Evolutionary conservation across 2,888 invertebrate genomes (phyloP).

Genomic region (Netelia inedita): DNA sequence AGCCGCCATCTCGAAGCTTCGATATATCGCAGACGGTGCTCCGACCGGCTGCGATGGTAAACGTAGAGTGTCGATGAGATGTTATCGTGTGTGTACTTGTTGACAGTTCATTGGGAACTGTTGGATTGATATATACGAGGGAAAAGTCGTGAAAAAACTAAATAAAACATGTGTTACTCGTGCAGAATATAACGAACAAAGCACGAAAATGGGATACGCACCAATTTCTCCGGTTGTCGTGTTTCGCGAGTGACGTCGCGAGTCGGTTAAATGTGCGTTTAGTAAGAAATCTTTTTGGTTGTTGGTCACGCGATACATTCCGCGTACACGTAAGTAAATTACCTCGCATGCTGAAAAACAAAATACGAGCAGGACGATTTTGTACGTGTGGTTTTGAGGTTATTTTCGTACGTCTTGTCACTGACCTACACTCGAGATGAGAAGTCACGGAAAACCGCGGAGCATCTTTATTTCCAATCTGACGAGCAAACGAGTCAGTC

Average conservation of each 20-base stretch:
- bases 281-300: not conserved
- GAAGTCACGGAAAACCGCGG: conserved; percentile 34
- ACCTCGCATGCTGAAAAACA: not conserved
- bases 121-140: conserved; percentile 2
- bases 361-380: not conserved
- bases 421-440: conserved; percentile 69
- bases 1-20: conserved; percentile 33
- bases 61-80: conserved; percentile 46
- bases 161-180: conserved; percentile 14
- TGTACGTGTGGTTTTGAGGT: conserved; percentile 66
- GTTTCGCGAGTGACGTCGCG: conserved; percentile 16
- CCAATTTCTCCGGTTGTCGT: conserved; percentile 14
- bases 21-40: not conserved
- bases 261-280: not conserved
- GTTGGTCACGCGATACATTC: not conserved
- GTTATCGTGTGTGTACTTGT: conserved; percentile 38
- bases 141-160: conserved; percentile 12
- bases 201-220: conserved; percentile 41
- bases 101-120: conserved; percentile 57
- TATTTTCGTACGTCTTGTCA: conserved; percentile 70
- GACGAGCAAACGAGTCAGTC: conserved; percentile 67
- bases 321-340: not conserved
- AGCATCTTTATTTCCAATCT: conserved; percentile 67
- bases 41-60: conserved; percentile 5
- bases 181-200: not conserved